phyloP scores from a whole-genome alignment of 2,888 invertebrate species.

The Oscheius myriophilus region DNA sequence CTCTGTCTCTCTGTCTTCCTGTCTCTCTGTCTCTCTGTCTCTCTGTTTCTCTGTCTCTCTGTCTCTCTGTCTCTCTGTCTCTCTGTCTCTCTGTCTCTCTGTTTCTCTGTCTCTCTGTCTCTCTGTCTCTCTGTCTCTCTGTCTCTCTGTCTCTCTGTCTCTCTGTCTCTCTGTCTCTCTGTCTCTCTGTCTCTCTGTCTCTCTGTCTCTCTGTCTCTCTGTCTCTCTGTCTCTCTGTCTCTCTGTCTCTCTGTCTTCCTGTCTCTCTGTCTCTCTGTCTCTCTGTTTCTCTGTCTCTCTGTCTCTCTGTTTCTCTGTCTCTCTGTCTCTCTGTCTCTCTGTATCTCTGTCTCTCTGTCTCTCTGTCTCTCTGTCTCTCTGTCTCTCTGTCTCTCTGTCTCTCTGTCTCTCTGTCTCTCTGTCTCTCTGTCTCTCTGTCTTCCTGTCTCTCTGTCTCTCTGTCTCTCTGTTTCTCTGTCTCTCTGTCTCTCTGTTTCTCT shows the following conservation, averaged over 20 bases:
- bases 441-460: not conserved
- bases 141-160: not conserved
- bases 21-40: too few relatives aligned
- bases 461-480: not conserved
- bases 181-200: not conserved
- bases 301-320: too few relatives aligned
- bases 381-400: not conserved
- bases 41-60: too few relatives aligned
- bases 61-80: too few relatives aligned
- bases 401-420: constrained; percentile 1
- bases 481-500: constrained; percentile 10
- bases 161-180: not conserved
- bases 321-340: constrained; percentile 1
- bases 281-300: too few relatives aligned
- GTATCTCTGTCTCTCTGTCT: not conserved
- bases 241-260: too few relatives aligned
- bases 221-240: not conserved
- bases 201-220: constrained; percentile 3
- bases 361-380: constrained; percentile 6
- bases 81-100: too few relatives aligned
- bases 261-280: not conserved
- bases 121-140: not conserved
- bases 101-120: not conserved
- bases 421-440: not conserved
- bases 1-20: too few relatives aligned